A percentile compares a stretch with the other conserved stretches of the same genome.
Evolutionary conservation across 2,113 vertebrate genomes (phyloP).

Genomic region (Myotis lucifugus): DNA sequence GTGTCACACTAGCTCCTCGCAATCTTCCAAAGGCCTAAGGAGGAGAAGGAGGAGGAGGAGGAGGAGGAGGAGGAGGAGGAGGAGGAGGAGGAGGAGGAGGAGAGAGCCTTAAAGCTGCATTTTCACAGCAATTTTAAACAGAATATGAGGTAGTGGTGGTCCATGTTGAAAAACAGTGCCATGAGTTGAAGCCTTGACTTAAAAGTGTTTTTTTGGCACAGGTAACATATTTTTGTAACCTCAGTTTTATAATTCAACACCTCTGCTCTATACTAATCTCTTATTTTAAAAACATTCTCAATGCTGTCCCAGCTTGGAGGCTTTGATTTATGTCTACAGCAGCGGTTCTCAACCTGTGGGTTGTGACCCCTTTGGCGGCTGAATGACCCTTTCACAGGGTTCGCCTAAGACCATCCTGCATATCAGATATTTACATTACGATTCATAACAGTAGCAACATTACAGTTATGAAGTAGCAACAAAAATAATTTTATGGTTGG

Average conservation of each 20-base stretch:
- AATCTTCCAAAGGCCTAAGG: neutral
- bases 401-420: no score
- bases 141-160: neutral
- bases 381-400: no score
- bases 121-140: constrained; percentile 50
- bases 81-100: neutral
- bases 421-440: no score
- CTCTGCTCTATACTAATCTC: constrained; percentile 65
- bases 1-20: neutral
- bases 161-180: neutral
- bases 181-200: constrained; percentile 39
- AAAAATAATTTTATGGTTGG: no score
- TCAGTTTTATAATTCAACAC: constrained; percentile 69
- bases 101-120: neutral
- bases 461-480: no score
- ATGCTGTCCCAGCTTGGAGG: constrained; percentile 26
- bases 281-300: constrained; percentile 52
- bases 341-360: no score
- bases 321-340: neutral
- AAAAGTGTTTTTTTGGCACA: constrained; percentile 62
- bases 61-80: neutral
- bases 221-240: constrained; percentile 64
- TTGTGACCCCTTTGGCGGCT: no score
- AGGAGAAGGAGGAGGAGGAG: neutral
- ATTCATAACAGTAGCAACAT: no score